Evolutionary conservation across 2,113 vertebrate species (phyloP).

Genomic region (Alligator mississippiensis): DNA sequence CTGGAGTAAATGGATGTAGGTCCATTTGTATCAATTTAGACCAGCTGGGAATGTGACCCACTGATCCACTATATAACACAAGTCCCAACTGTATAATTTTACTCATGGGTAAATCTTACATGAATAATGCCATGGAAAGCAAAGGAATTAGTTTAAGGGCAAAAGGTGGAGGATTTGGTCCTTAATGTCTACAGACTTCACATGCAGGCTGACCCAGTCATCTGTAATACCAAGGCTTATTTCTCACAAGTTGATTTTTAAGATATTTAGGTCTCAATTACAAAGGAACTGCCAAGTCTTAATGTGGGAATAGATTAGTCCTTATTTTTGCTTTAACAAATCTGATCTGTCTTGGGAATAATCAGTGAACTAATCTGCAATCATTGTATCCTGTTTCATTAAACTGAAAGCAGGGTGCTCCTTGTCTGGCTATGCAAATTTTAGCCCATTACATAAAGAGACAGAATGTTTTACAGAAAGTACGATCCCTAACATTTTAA

Average conservation of each 20-base stretch:
- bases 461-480: neutral
- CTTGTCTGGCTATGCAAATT: neutral
- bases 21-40: neutral
- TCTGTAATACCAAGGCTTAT: neutral
- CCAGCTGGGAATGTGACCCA: neutral
- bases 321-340: conserved; percentile 2
- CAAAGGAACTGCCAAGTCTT: conserved; percentile 11
- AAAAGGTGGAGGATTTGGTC: neutral
- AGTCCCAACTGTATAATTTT: neutral
- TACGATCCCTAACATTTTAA: neutral
- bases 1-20: conserved; percentile 21
- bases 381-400: neutral
- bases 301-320: neutral
- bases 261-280: neutral
- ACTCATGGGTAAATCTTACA: neutral
- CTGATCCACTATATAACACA: neutral
- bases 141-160: neutral
- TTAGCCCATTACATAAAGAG: neutral
- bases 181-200: neutral
- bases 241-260: neutral
- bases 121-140: neutral
- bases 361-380: neutral
- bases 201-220: neutral
- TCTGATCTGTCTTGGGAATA: neutral
- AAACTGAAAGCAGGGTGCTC: neutral